Evolutionary conservation across 37 sponge, comb jelly and placozoan genomes (phyloP), one percentile per base, ranked within the genome.

Genomic region (Diacarnus erythraeanus): DNA sequence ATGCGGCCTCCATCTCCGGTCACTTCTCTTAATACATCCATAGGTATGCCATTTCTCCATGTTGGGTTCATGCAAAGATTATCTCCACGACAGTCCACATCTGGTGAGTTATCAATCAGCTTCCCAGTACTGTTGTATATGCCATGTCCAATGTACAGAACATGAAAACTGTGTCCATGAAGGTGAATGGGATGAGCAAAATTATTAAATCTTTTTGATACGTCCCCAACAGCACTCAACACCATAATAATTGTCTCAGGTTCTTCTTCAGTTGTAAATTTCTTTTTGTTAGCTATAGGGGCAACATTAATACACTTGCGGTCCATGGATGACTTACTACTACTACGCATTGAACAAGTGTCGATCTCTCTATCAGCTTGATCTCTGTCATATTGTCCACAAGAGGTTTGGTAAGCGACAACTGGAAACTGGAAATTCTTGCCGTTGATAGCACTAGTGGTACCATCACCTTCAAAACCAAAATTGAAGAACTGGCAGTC

Each of bases 131-230:
- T 0, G 29, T 71, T 22, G 56, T 92, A 92, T 57, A 56, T 57
- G 18, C 88, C 88, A 80, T 92, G 84, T 2, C 88, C 92, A 63
- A 87, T 69, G 43, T 83, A 71, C 22, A 87, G 63, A 21, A 92
- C 88, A 69, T 87, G 85, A 64, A 92, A 92, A 40, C 72, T 66
- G 68, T 87, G 84, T 0, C 92, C 92, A 58, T 92, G 92, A 0
- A 92, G 58, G 40, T 92, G 92, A 30, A 92, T 37, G 22, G 92
- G 92, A 71, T 92, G 92, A 69, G 61, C 5, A 31, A 64, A 77
- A 59, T 36, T 27, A 29, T 61, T 27, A 23, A 12, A 6, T 77
- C 65, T 37, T 2, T 35, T 6, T 37, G 71, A 6, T 4, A 42
- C 34, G 10, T 18, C 25, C 1, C 80, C 80, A 2, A 80, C 71